Base-by-base conservation (phyloP, 1,140 invertebrate species). In the Aphelinus certus region DNA sequence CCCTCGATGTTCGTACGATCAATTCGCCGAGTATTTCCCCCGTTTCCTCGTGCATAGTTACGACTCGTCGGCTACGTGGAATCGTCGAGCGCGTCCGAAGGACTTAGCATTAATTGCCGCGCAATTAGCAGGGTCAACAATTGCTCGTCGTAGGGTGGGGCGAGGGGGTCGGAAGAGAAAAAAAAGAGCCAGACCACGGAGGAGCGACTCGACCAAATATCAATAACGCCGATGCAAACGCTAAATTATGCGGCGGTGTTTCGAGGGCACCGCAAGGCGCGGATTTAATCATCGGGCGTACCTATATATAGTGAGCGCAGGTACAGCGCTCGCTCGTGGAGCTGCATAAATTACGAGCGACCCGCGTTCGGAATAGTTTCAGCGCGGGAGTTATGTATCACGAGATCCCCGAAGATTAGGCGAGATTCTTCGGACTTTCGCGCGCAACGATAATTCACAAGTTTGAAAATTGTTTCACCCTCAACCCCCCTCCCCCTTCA, bases 351-450 rank as follows among this genome's bases (percentile, higher is more conserved):
- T 75, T 75, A 75, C 68, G 55, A 66, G 68, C 43, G 53, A 51
- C 56, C 67, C 61, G 3, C 7, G 67, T 71, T 71, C 58, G 63
- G 63, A 75, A 75, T 75, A 75, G 73, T 75, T 75, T 75, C 62
- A 47, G 55, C 55, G 56, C 7, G 10, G 46, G 62, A 70, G 67
- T 71, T 70, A 71, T 71, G 68, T 75, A 75, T 75, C 73, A 75
- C 73, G 73, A 75, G 73, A 75, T 75, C 73, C 62, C 56, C 73
- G 68, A 75, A 75, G 73, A 75, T 75, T 75, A 75, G 67, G 68
- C 62, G 73, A 71, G 68, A 75, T 75, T 75, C 73, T 75, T 75
- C 68, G 68, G 61, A 75, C 73, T 75, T 71, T 75, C 61, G 73
- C 73, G 62, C 66, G 67, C 67, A 75, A 75, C 68, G 73, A 75